Evolutionary conservation across 2,113 vertebrate genomes (phyloP).

Genomic region (Vombatus ursinus): DNA sequence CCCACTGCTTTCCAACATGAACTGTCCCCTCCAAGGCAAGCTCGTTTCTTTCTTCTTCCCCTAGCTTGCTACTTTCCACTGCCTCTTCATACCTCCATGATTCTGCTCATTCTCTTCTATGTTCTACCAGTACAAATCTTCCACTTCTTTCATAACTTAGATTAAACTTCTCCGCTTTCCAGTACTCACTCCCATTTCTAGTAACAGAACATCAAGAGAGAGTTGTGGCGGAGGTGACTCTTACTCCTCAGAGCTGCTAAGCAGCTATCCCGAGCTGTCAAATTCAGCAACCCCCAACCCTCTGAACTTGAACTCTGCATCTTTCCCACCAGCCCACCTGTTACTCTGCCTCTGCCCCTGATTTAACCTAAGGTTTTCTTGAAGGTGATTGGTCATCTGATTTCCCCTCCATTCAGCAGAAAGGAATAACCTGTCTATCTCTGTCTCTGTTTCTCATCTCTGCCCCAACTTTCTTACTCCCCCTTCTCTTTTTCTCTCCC

Average conservation of each 20-base stretch:
- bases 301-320: not conserved
- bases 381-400: not conserved
- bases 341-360: not conserved
- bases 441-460: not conserved
- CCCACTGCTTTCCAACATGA: not conserved
- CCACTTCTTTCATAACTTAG: not conserved
- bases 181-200: not conserved
- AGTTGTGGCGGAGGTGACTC: not conserved
- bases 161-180: not conserved
- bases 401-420: not conserved
- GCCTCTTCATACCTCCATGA: not conserved
- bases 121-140: not conserved
- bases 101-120: not conserved
- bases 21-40: not conserved
- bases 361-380: not conserved
- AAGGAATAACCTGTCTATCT: not conserved
- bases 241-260: not conserved
- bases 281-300: not conserved
- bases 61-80: not conserved
- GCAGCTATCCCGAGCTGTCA: not conserved
- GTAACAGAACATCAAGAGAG: not conserved
- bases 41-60: not conserved
- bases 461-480: no score
- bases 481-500: no score
- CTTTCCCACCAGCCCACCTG: not conserved